A percentile compares a stretch with the other conserved stretches of the same genome.
phyloP scores from a whole-genome alignment of 2,797 vertebrate species.

The Morus bassanus region DNA sequence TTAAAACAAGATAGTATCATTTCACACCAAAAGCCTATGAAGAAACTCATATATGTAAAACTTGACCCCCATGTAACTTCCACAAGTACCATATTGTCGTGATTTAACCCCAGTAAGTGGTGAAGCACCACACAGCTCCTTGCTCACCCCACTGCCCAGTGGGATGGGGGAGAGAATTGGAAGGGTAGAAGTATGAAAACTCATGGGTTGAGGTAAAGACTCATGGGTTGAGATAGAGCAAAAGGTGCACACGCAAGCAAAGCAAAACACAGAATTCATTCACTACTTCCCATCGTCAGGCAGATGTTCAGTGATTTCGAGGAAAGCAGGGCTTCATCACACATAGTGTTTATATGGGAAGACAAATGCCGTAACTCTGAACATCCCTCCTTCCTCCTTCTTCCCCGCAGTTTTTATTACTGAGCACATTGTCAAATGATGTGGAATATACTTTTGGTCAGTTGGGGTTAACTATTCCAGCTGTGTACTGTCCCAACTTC shows the following conservation, averaged over 20 bases:
- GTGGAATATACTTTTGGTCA: not conserved
- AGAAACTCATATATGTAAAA: not conserved
- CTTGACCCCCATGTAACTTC: not conserved
- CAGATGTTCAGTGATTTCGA: not conserved
- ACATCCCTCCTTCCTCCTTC: not conserved
- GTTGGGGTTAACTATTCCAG: not conserved
- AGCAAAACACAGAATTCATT: not conserved
- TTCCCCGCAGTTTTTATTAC: not conserved
- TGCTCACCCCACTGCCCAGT: accelerated
- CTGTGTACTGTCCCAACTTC: not conserved
- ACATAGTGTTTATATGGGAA: accelerated
- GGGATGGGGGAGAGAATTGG: not conserved
- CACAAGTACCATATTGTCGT: not conserved
- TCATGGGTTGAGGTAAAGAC: not conserved
- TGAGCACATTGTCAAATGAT: accelerated
- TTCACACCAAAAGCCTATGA: not conserved
- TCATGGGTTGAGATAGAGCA: not conserved
- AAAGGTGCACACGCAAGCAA: accelerated
- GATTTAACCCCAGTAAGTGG: not conserved
- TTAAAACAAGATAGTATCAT: accelerated
- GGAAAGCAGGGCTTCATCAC: not conserved
- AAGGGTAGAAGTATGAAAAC: not conserved
- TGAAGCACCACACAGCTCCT: not conserved
- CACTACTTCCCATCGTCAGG: not conserved
- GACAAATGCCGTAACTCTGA: not conserved